Base-by-base conservation (phyloP, 2,888 invertebrate genomes). In the Coremacera marginata region DNA sequence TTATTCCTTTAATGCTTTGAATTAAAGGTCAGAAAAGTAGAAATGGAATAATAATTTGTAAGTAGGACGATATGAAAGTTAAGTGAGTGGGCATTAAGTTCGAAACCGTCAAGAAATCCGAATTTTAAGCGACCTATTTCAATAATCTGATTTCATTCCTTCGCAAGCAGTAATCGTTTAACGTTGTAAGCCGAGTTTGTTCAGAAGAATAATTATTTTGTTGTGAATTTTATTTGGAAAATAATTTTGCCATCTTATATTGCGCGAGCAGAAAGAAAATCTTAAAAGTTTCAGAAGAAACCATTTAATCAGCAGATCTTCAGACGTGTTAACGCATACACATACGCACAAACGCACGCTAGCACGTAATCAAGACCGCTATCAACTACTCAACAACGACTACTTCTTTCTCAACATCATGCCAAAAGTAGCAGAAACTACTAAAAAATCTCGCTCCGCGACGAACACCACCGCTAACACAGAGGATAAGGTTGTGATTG, bases 81-180 rank as follows among this genome's bases (percentile, higher is more conserved):
- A n/a, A n/a, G n/a, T n/a, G n/a, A n/a, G n/a, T n/a, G n/a, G n/a
- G n/a, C n/a, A n/a, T n/a, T n/a, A n/a, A n/a, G n/a, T n/a, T n/a
- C n/a, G n/a, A n/a, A n/a, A n/a, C n/a, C n/a, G n/a, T n/a, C n/a
- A n/a, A n/a, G n/a, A n/a, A n/a, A n/a, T n/a, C n/a, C n/a, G n/a
- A n/a, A n/a, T n/a, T n/a, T n/a, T n/a, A n/a, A n/a, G n/a, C n/a
- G n/a, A n/a, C n/a, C n/a, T n/a, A n/a, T n/a, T n/a, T n/a, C n/a
- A n/a, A n/a, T n/a, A n/a, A n/a, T n/a, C n/a, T n/a, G n/a, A 51
- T 70, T 70, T 52, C 80, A 79, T 80, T 81, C 75, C 78, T 22
- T 76, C 77, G 78, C 75, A 81, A 80, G 80, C 73, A 75, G 77
- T 75, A 79, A 76, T 72, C 77, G 77, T 75, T 73, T 25, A 72